These are phyloP conservation scores for Clistopyga incitator DNA, from an alignment of 2,888 invertebrate genomes.

Conservation along the genomic window DNA sequence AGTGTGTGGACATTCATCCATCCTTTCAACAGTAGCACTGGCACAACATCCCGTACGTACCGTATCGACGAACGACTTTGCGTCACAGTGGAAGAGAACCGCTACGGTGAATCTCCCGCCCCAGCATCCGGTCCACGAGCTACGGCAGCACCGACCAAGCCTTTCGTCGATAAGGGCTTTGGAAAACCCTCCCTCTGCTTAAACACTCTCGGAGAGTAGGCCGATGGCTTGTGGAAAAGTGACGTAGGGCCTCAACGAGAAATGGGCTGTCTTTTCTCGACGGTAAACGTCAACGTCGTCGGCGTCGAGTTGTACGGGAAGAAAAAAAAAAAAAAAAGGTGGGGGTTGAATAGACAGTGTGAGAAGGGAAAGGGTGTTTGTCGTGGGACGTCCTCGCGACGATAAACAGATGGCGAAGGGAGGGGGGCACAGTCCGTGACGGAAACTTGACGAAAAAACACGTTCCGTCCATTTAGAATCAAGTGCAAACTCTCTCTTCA, in stretches of 20 bases:
- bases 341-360: neutral
- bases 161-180: constrained; percentile 58
- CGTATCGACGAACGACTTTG: constrained; percentile 55
- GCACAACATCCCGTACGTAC: neutral
- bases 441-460: constrained; percentile 41
- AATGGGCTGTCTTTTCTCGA: constrained; percentile 12
- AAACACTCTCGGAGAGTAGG: constrained; percentile 58
- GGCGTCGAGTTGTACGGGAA: neutral
- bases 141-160: neutral
- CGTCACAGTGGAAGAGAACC: constrained; percentile 8
- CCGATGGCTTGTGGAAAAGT: constrained; percentile 33
- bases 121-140: neutral
- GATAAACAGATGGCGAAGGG: too few species aligned
- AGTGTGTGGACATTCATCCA: constrained; percentile 53
- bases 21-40: constrained; percentile 32
- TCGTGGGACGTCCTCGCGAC: neutral
- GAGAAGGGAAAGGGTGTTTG: neutral
- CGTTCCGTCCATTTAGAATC: constrained; percentile 55
- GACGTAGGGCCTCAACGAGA: constrained; percentile 1
- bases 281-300: constrained; percentile 24
- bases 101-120: neutral
- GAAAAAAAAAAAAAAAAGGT: neutral
- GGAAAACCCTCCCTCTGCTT: constrained; percentile 61
- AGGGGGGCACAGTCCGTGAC: neutral
- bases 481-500: constrained; percentile 11